phyloP scores from a whole-genome alignment of 2,888 invertebrate genomes.

The Dasypolia templi region DNA sequence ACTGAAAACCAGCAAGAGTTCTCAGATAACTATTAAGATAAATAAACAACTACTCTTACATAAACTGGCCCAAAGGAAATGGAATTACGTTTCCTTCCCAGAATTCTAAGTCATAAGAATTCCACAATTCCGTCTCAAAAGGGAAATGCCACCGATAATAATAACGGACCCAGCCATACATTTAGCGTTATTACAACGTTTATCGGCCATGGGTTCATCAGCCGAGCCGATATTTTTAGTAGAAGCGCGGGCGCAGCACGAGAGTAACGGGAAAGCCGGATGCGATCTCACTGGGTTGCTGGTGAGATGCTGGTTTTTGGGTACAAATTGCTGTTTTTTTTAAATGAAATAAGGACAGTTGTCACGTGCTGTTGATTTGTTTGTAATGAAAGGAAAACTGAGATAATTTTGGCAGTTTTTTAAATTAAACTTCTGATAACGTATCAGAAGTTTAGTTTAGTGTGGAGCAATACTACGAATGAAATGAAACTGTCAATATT shows the following conservation, averaged over 20 bases:
- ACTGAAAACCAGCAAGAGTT: background rate
- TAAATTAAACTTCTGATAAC: background rate
- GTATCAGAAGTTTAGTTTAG: no score
- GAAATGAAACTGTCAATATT: background rate
- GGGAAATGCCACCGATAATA: conserved; percentile 43
- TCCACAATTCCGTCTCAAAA: conserved; percentile 22
- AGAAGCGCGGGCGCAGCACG: conserved; percentile 58
- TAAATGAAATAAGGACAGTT: conserved; percentile 10
- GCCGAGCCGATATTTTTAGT: conserved; percentile 79
- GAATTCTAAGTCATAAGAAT: conserved; percentile 29
- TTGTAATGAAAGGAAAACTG: conserved; percentile 14
- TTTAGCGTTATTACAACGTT: conserved; percentile 52
- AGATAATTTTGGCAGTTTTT: background rate
- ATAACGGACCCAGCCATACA: conserved; percentile 55
- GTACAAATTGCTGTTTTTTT: conserved; percentile 37
- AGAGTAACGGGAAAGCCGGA: conserved; percentile 79
- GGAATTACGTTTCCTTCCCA: conserved; percentile 17
- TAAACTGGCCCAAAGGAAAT: conserved; percentile 4
- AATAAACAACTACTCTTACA: background rate
- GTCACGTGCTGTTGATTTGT: background rate
- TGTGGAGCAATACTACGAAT: background rate
- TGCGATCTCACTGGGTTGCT: conserved; percentile 52
- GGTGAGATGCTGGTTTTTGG: conserved; percentile 39
- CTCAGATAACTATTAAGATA: background rate
- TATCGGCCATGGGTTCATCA: conserved; percentile 72